Evolutionary conservation across 2,888 invertebrate species (phyloP).

Genomic region (Ditula angustiorana): DNA sequence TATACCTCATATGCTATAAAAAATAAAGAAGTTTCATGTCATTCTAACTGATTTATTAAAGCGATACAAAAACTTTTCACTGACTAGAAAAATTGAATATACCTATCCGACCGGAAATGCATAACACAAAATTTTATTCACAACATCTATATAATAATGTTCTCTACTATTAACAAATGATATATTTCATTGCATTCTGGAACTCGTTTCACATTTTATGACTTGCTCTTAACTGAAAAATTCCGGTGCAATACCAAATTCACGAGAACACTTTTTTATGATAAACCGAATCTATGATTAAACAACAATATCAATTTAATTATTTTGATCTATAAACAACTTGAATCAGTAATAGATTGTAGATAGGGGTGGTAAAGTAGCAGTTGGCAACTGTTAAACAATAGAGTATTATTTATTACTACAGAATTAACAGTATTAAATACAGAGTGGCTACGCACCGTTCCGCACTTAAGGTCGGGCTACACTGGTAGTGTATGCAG

Average conservation of each 20-base stretch:
- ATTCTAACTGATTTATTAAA: conserved; percentile 77
- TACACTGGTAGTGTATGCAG: too few relatives aligned
- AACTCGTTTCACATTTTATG: background rate
- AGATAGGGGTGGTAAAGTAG: background rate
- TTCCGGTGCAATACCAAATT: too few relatives aligned
- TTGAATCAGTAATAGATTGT: background rate
- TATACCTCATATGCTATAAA: too few relatives aligned
- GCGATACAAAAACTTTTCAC: conserved; percentile 79
- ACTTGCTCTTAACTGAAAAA: background rate
- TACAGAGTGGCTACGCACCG: too few relatives aligned
- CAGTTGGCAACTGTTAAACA: background rate
- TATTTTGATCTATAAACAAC: too few relatives aligned
- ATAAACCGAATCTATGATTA: background rate
- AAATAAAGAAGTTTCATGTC: conserved; percentile 41
- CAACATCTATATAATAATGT: background rate
- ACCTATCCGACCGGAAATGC: conserved; percentile 62
- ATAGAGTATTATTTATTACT: background rate
- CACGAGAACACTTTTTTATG: background rate
- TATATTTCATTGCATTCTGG: background rate
- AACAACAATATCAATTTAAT: too few relatives aligned
- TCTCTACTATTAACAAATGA: background rate
- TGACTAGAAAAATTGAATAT: conserved; percentile 81
- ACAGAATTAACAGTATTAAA: too few relatives aligned
- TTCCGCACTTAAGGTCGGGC: too few relatives aligned
- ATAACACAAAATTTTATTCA: conserved; percentile 44